Conservation (phyloP, 30 jellyfish, hydroid and myxozoan genomes). For the Aurelia aurita region DNA sequence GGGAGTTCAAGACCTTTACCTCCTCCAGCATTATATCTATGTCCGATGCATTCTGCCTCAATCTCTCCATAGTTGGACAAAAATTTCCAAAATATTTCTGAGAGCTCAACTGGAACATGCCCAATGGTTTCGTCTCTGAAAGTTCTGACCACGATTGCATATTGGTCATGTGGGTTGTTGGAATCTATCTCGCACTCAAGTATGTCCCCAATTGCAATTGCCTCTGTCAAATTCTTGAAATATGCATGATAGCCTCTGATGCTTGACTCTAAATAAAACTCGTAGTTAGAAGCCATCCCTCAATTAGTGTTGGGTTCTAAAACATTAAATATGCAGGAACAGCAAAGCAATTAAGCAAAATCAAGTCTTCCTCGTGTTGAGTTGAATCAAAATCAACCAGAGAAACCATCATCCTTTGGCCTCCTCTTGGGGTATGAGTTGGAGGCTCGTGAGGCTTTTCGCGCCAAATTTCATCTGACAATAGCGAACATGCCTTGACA, state of each 20-base stretch:
- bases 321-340: too few relatives aligned
- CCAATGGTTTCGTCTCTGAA: constrained; percentile 12
- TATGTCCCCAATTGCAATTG: constrained; percentile 13
- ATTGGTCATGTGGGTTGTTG: constrained; percentile 16
- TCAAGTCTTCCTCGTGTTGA: neutral
- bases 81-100: neutral
- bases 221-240: constrained; percentile 5
- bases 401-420: constrained; percentile 1
- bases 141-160: constrained; percentile 22
- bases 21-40: constrained; percentile 4
- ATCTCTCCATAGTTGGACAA: constrained; percentile 33
- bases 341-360: neutral
- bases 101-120: neutral
- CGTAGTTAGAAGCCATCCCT: constrained; percentile 10
- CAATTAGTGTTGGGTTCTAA: neutral
- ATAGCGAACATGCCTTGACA: too few relatives aligned
- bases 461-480: neutral
- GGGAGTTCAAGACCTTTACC: constrained; percentile 1
- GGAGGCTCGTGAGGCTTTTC: neutral
- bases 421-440: neutral
- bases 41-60: constrained; percentile 28
- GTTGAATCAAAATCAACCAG: neutral
- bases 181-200: constrained; percentile 14
- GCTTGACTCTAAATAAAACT: constrained; percentile 18
- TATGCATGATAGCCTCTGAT: constrained; percentile 6